Evolutionary conservation across 1,140 invertebrate genomes (phyloP), one percentile per base, ranked within the genome.

Genomic region (Tetramorium alpestre): DNA sequence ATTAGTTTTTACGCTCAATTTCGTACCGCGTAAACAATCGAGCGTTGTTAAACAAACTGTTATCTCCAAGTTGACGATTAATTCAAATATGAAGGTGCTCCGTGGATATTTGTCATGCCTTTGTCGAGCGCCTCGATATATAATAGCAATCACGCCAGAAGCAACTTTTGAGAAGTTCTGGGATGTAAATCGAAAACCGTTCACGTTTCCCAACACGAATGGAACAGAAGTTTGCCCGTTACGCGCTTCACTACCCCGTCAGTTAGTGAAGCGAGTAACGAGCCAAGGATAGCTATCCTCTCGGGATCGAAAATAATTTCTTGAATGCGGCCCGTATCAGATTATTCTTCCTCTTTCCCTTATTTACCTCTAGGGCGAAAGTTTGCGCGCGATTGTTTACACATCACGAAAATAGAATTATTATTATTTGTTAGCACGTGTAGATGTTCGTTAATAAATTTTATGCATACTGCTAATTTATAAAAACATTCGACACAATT

Each of bases 241-340:
- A 80, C 11, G 47, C 47, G 62, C 18, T 64, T 49, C 41, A 51
- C 60, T 65, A 54, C 2, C 28, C 38, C 16, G 10, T 11, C 11
- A 10, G 44, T 22, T 78, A 78, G 60, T 77, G 38, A 67, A 67
- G 65, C 38, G 22, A 2, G 13, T 69, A 69, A 69, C 65, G 41
- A 69, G 65, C 41, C 47, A 69, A 69, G 11, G 2, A 69, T 69
- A 47, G 4, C 11, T 69, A 28, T 0, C 16, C 16, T 41, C 47
- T 41, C 13, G 33, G 47, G 44, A 38, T n/a, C 33, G 13, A 69
- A 67, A 69, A 69, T 81, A 81, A 69, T 69, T 81, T 81, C 33
- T 5, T 65, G 64, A 65, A 13, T 33, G n/a, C 3, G 6, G 47
- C 13, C 13, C 28, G 11, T 28, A 67, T 81, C 47, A 13, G 22